Evolutionary conservation across 2,888 invertebrate genomes (phyloP).

Genomic region (Troides aeacus): DNA sequence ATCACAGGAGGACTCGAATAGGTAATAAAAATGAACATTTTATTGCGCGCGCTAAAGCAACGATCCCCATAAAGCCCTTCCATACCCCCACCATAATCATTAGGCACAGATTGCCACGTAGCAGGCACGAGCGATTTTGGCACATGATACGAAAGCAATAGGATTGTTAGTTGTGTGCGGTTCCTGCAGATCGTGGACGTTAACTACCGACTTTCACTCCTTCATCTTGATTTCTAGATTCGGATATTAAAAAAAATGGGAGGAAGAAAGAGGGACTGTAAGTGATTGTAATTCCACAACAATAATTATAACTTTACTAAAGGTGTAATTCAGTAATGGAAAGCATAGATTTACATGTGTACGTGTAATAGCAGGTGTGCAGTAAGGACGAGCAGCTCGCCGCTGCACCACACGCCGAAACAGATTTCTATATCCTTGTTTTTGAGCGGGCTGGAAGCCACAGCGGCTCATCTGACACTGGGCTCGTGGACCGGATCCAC

Average conservation of each 20-base stretch:
- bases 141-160: conserved; percentile 1
- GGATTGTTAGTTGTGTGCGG: conserved; percentile 15
- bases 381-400: no score
- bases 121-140: conserved; percentile 10
- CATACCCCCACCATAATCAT: background rate
- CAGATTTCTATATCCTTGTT: no score
- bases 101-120: background rate
- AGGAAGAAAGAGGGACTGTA: no score
- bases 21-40: conserved; percentile 14
- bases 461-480: no score
- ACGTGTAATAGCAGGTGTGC: no score
- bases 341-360: no score
- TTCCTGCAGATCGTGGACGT: conserved; percentile 33
- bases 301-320: no score
- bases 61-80: conserved; percentile 8
- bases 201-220: conserved; percentile 41
- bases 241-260: background rate
- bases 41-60: conserved; percentile 10
- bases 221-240: conserved; percentile 36
- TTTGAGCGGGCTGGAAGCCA: no score
- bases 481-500: no score
- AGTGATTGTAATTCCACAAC: no score
- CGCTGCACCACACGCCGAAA: no score
- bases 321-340: no score
- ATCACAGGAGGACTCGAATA: background rate